Evolutionary conservation across 1,140 invertebrate genomes (phyloP).

Genomic region (Dreissena polymorpha): DNA sequence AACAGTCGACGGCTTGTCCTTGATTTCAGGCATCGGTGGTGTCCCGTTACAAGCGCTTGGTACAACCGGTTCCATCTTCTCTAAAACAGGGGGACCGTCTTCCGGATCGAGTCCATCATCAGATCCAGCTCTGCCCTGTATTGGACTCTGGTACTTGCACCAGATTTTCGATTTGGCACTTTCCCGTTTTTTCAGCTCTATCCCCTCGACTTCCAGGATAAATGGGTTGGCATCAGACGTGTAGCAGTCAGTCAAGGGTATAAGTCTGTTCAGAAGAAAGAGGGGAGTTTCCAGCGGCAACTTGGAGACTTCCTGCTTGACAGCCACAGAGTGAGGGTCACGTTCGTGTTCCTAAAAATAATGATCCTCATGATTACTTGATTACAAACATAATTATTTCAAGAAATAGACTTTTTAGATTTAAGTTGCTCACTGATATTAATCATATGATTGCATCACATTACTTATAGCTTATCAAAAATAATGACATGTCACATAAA

Average conservation of each 20-base stretch:
- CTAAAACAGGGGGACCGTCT: constrained; percentile 38
- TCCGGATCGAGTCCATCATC: neutral
- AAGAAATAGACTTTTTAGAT: too few relatives aligned
- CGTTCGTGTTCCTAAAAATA: too few relatives aligned
- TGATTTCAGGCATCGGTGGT: constrained; percentile 48
- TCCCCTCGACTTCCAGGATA: constrained; percentile 19
- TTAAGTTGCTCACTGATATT: too few relatives aligned
- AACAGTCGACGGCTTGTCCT: constrained; percentile 17
- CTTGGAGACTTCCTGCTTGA: too few relatives aligned
- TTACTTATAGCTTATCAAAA: too few relatives aligned
- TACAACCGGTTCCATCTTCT: constrained; percentile 48
- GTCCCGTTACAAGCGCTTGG: constrained; percentile 13
- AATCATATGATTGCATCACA: too few relatives aligned
- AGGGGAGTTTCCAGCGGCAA: too few relatives aligned
- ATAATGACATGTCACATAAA: too few relatives aligned
- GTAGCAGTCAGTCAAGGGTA: constrained; percentile 10
- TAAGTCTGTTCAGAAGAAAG: constrained; percentile 23
- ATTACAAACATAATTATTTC: too few relatives aligned
- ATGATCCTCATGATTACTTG: too few relatives aligned
- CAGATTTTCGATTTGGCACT: constrained; percentile 22
- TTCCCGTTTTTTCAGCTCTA: neutral
- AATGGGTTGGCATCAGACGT: constrained; percentile 28
- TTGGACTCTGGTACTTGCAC: neutral
- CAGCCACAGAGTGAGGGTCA: too few relatives aligned
- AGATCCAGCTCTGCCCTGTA: neutral